Evolutionary conservation across 2,888 invertebrate genomes (phyloP).

Genomic region (Formica aserva): DNA sequence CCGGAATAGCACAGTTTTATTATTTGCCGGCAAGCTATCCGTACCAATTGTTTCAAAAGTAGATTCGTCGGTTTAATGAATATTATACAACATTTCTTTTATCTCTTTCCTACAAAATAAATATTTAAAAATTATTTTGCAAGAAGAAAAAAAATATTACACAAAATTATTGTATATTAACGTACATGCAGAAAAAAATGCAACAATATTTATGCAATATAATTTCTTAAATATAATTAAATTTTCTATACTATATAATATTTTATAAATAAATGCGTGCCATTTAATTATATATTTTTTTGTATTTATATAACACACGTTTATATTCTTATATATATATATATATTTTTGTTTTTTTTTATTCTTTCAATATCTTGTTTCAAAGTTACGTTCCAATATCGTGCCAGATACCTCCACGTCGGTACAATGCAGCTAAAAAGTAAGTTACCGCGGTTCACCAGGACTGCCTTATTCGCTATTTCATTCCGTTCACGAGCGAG

Average conservation of each 20-base stretch:
- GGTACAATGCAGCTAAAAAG: neutral
- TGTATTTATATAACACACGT: too few relatives aligned
- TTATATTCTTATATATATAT: too few relatives aligned
- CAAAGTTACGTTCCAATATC: neutral
- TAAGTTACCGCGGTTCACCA: neutral
- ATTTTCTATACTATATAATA: neutral
- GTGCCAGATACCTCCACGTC: neutral
- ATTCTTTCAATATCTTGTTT: neutral
- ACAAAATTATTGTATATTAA: neutral
- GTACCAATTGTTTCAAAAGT: neutral
- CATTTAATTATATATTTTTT: too few relatives aligned
- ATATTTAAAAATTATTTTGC: neutral
- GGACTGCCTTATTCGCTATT: neutral
- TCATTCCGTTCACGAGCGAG: constrained; percentile 32
- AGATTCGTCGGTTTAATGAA: neutral
- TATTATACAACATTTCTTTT: neutral
- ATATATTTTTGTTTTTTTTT: neutral
- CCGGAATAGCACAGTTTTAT: constrained; percentile 46
- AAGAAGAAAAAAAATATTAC: neutral
- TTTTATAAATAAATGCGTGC: neutral
- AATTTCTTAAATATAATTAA: neutral
- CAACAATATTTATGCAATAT: neutral
- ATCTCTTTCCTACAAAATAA: neutral
- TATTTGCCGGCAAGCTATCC: neutral
- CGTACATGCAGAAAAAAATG: neutral